Base-by-base conservation (phyloP, 2,797 vertebrate genomes). In the Tamandua tetradactyla region DNA sequence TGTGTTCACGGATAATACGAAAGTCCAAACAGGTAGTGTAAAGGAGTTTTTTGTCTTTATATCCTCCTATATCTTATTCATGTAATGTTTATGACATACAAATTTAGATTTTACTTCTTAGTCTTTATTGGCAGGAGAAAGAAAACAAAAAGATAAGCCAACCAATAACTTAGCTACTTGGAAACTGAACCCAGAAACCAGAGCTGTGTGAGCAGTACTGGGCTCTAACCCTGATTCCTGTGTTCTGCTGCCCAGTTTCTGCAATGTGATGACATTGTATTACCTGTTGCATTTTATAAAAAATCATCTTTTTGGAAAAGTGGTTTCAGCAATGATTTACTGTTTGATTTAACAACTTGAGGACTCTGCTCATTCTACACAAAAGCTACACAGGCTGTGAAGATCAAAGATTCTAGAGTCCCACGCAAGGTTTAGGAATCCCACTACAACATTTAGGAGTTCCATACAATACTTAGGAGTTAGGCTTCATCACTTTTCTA, bases 381-480 rank as follows among this genome's bases (percentile, higher is more conserved):
- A 55, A 23, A 15, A 32, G 1, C 30, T 7, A 4, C 4, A 1
- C 2, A 7, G 0, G 0, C 37, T 9, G 1, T 9, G 44, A 3
- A 0, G 12, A 30, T 32, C 47, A 15, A 47, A 20, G 5, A 22
- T 13, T 40, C 11, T 9, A 40, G 52, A 79, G 59, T 59, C 57
- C 35, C 52, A 79, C 12, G n/a, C 22, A 55, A 25, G 9, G 22
- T 17, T 40, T 8, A 4, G 17, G 37, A 80, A 80, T 61, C 40
- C 37, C 37, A n/a, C 40, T 25, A 25, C 7, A 55, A 7, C 52
- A 20, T 20, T 55, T 18, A 55, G 52, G 35, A 11, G 2, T 0
- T 3, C 18, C 12, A 0, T 1, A 9, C 32, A 15, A 1, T 7
- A 0, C 4, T 23, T 7, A 4, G 49, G 57, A n/a, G 10, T 3